These are phyloP conservation scores for Pogonomyrmex californicus DNA, from an alignment of 1,140 invertebrate species.

Conservation along the genomic window DNA sequence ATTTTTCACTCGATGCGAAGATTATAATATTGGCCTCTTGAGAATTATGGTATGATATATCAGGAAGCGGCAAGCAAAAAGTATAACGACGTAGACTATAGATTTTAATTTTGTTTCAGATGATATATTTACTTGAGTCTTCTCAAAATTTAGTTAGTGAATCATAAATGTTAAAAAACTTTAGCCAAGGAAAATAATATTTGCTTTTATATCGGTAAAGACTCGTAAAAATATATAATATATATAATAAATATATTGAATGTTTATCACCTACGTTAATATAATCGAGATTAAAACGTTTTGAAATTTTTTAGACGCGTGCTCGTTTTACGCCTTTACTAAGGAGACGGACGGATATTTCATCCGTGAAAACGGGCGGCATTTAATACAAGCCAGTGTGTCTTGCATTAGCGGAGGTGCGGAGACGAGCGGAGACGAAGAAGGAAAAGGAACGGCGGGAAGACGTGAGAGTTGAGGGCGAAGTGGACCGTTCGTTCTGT, in stretches of 20 bases:
- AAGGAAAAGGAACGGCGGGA: slow-evolving; percentile 74
- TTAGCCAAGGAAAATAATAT: not conserved
- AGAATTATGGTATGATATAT: not conserved
- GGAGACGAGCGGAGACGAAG: slow-evolving; percentile 36
- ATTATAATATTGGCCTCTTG: not conserved
- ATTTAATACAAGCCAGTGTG: slow-evolving; percentile 55
- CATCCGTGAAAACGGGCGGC: slow-evolving; percentile 37
- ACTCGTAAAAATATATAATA: not conserved
- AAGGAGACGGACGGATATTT: not conserved
- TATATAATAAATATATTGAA: too few species aligned
- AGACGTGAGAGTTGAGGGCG: slow-evolving; percentile 75
- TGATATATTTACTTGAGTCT: not conserved
- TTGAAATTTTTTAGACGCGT: not conserved
- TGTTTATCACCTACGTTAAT: not conserved
- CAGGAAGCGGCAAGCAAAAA: not conserved
- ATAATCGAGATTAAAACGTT: not conserved
- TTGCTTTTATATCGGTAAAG: not conserved
- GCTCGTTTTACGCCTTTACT: not conserved
- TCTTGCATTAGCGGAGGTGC: slow-evolving; percentile 50
- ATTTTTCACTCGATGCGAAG: not conserved
- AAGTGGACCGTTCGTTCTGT: slow-evolving; percentile 86
- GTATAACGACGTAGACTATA: not conserved
- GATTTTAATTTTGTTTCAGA: slow-evolving; percentile 12
- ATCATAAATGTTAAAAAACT: not conserved
- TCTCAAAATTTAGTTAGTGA: not conserved